These are phyloP conservation scores for Stigmatopora nigra DNA, from an alignment of 2,113 vertebrate genomes.

Conservation along the genomic window DNA sequence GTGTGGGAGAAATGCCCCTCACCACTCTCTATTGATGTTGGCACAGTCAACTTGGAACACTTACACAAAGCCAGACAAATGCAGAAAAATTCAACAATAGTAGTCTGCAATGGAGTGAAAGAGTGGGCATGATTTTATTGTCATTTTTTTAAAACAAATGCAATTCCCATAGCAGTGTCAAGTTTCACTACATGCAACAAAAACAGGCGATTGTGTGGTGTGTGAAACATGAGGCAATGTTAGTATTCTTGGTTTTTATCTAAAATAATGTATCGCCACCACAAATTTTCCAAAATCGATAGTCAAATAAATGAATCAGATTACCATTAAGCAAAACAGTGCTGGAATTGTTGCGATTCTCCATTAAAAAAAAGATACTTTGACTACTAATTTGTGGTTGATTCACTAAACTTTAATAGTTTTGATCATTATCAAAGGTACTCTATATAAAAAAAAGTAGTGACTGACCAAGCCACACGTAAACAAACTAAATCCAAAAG, in stretches of 20 bases:
- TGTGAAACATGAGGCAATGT: slow-evolving; percentile 1
- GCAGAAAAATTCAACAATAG: slow-evolving; percentile 27
- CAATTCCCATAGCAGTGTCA: slow-evolving; percentile 22
- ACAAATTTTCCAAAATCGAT: background rate
- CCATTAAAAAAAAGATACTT: background rate
- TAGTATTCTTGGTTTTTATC: background rate
- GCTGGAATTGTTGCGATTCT: background rate
- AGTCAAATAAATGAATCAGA: background rate
- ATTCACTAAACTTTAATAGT: too few species aligned
- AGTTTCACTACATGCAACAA: slow-evolving; percentile 13
- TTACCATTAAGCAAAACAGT: background rate
- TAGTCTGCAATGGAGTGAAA: slow-evolving; percentile 20
- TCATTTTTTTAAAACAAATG: slow-evolving; percentile 28
- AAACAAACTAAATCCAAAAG: background rate
- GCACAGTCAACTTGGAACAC: slow-evolving; percentile 57
- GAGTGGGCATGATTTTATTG: slow-evolving; percentile 21
- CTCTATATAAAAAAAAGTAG: background rate
- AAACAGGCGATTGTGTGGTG: background rate
- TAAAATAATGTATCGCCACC: background rate
- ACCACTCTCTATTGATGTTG: slow-evolving; percentile 57
- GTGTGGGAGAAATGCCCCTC: slow-evolving; percentile 67
- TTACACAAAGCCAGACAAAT: slow-evolving; percentile 50
- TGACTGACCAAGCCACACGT: background rate
- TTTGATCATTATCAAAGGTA: too few species aligned
- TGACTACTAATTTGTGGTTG: background rate